Evolutionary conservation across 2,797 vertebrate genomes (phyloP), one percentile per base, ranked within the genome.

Genomic region (Fistularia commersonii): DNA sequence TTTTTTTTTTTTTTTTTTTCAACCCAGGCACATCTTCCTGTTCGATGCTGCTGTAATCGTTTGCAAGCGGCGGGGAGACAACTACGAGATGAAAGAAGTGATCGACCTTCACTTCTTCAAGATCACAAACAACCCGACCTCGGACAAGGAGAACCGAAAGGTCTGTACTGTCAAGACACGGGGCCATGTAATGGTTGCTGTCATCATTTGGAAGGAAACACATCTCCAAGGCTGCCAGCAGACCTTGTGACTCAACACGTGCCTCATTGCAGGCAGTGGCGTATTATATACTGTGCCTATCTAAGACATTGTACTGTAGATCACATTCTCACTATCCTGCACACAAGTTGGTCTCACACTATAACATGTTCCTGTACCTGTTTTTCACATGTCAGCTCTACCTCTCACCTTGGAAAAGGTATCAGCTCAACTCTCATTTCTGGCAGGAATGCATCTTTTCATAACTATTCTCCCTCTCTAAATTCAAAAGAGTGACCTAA

Each of bases 81-180:
- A 93, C 88, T 98, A 98, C 5, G 96, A 99, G 80, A 97, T 99
- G 95, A 98, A 97, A 58, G 96, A 98, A 66, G 91, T 96, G 65
- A 95, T 99, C 55, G 96, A 99, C 88, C 91, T 99, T 66, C 92
- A 96, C 69, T 92, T 93, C 72, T 99, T 97, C 80, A 99, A 96
- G 86, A 94, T 98, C 82, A 95, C 94, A 45, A 94, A 97, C 85
- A 98, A 98, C 64, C 95, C 95, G 34, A 95, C 93, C 8, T 96
- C 94, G 0, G 95, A 99, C 77, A 97, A 95, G 76, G 96, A 99
- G 79, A 98, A 92, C 72, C 91, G 94, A 76, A 99, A 99, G 96
- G 96, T 98, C 37, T 32, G 41, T 44, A 9, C 41, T 43, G 37
- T 71, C 23, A 6, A 8, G 15, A 4, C 8, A 8, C 11, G 7